Evolutionary conservation across 2,797 vertebrate species (phyloP).

Genomic region (Cyclura pinguis): DNA sequence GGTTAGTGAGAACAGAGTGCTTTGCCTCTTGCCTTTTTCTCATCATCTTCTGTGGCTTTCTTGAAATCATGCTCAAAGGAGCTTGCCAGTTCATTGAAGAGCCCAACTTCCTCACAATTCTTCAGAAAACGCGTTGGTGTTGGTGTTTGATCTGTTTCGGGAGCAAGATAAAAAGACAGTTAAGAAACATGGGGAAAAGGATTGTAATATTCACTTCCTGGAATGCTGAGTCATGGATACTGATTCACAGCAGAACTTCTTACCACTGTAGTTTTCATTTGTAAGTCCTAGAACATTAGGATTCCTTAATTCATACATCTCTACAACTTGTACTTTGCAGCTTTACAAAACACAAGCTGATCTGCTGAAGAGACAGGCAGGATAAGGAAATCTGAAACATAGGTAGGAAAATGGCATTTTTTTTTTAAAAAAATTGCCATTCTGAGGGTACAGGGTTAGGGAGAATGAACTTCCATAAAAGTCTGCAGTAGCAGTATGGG

Average conservation of each 20-base stretch:
- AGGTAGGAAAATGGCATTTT: neutral
- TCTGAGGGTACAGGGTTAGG: neutral
- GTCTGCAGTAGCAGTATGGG: neutral
- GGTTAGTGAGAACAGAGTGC: fast-evolving
- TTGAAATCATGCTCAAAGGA: conserved; percentile 97
- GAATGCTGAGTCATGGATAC: neutral
- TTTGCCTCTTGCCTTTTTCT: conserved; percentile 85
- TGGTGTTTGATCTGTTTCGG: conserved; percentile 92
- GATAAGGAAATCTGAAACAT: neutral
- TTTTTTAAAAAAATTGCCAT: neutral
- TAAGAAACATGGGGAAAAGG: neutral
- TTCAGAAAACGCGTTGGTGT: conserved; percentile 98
- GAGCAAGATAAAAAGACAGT: neutral
- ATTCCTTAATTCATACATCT: neutral
- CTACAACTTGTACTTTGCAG: fast-evolving
- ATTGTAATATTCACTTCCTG: fast-evolving
- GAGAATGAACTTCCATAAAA: neutral
- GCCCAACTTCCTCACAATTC: conserved; percentile 98
- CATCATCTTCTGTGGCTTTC: conserved; percentile 92
- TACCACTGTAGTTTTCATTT: neutral
- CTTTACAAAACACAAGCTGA: neutral
- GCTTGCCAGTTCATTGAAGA: conserved; percentile 95
- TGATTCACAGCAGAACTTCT: fast-evolving
- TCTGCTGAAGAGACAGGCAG: neutral
- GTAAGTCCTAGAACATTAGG: neutral